Percentiles rank a stretch among this genome's conserved stretches.
phyloP scores from a whole-genome alignment of 2,797 vertebrate species.

The Sebastes variabilis region DNA sequence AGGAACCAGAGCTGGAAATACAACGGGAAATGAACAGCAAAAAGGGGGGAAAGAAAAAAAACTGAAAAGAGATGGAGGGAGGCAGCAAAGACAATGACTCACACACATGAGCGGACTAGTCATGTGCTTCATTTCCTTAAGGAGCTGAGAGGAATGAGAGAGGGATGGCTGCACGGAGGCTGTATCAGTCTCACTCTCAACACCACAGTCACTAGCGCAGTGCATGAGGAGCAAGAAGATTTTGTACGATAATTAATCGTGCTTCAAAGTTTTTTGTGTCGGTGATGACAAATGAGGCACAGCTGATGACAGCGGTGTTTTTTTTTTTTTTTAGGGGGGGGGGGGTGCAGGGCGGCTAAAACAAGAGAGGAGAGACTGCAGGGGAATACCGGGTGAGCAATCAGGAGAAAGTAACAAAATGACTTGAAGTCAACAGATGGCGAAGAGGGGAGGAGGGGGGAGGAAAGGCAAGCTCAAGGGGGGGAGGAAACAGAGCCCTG shows the following conservation, averaged over 20 bases:
- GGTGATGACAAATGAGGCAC: constrained; percentile 18
- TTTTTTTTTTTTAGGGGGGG: not conserved
- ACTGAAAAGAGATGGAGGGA: constrained; percentile 41
- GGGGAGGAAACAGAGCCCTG: not conserved
- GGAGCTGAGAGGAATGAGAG: constrained; percentile 61
- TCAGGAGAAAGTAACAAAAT: constrained; percentile 64
- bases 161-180: constrained; percentile 13
- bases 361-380: constrained; percentile 31
- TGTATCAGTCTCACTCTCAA: constrained; percentile 28
- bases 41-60: not conserved
- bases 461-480: not conserved
- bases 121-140: constrained; percentile 83
- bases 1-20: constrained; percentile 34
- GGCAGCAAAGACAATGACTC: constrained; percentile 80
- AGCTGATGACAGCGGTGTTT: constrained; percentile 5
- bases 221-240: constrained; percentile 24
- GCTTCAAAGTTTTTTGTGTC: not conserved
- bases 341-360: not conserved
- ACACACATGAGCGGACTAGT: constrained; percentile 78
- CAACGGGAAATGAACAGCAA: constrained; percentile 45
- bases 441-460: constrained; percentile 3
- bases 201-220: not conserved
- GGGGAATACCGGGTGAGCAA: constrained; percentile 47
- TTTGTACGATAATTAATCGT: constrained; percentile 1
- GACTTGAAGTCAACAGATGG: constrained; percentile 77